These are phyloP conservation scores for Gouania willdenowi DNA, from an alignment of 2,797 vertebrate genomes.

Conservation along the genomic window DNA sequence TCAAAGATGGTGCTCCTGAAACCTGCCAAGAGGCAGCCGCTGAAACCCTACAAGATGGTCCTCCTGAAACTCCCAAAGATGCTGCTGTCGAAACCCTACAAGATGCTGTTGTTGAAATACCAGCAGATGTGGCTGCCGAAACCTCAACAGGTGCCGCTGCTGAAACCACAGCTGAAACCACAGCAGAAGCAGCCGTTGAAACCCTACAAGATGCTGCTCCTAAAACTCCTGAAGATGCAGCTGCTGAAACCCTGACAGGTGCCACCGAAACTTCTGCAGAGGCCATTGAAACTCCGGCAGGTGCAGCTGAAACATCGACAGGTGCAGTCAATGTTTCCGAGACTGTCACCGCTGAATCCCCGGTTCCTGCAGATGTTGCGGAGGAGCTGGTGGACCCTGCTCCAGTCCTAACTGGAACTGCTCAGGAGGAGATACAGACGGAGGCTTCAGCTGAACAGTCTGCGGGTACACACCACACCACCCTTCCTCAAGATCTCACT, in stretches of 20 bases:
- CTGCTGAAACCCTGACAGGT: background rate
- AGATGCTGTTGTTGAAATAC: too few relatives aligned
- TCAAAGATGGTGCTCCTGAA: background rate
- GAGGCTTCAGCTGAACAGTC: slow-evolving; percentile 35
- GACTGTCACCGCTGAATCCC: slow-evolving; percentile 1
- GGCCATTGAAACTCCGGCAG: slow-evolving; percentile 3
- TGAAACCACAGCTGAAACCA: too few relatives aligned
- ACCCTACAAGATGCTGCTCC: background rate
- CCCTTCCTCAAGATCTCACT: slow-evolving; percentile 5
- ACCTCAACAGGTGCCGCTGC: background rate
- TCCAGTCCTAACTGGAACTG: slow-evolving; percentile 31
- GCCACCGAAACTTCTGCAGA: background rate
- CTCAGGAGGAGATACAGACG: slow-evolving; percentile 57
- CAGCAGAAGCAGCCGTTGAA: background rate
- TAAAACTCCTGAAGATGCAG: too few relatives aligned
- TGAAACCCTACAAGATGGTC: background rate
- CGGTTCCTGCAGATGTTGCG: slow-evolving; percentile 1
- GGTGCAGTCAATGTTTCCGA: too few relatives aligned
- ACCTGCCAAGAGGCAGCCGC: too few relatives aligned
- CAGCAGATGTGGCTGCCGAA: background rate
- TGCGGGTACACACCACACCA: slow-evolving; percentile 57
- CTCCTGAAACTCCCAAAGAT: too few relatives aligned
- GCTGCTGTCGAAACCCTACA: background rate
- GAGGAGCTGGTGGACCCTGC: slow-evolving; percentile 52
- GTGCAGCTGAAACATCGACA: background rate